Base-by-base conservation (phyloP, 2,888 invertebrate genomes). In the Romanomermis culicivorax region DNA sequence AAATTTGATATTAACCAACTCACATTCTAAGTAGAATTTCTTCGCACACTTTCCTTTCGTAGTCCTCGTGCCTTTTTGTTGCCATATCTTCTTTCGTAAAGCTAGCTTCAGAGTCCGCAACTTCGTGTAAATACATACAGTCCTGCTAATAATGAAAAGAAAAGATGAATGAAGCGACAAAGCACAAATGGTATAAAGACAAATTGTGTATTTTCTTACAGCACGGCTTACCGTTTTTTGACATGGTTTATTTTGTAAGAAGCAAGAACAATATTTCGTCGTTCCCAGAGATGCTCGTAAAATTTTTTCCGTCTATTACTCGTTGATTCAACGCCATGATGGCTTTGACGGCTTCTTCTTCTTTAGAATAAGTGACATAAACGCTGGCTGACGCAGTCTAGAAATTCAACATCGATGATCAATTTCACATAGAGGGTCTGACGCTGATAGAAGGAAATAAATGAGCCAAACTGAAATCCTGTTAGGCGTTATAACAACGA, bases 201-300 rank as follows among this genome's bases (percentile, higher is more conserved):
- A n/a, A n/a, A n/a, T n/a, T n/a, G n/a, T n/a, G n/a, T 14, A 20
- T 20, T 7, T n/a, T 45, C 23, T 4, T 4, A 45, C 4, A 11
- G 20, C 14, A 4, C 11, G 29, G 63, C 69, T 66, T 63, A 73
- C 74, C 60, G 83, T 79, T 76, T 97, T 97, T 56, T 91, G 91
- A 74, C 97, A 97, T 65, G 84, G 80, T 73, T 88, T 85, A 75
- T 91, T 91, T 73, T 89, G 85, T 81, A 97, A 85, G 74, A 95
- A 97, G 76, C 93, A 89, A 71, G 93, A 93, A 78, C 97, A 97
- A 75, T 97, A 97, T 77, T 97, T 97, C 65, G 97, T 99, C 64
- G 97, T 99, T 60, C 97, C 97, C 63, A 97, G 77, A 64, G 91
- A 91, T 62, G 93, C 91, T 77, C 95, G 95, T 64, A 99, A 80